phyloP scores from a whole-genome alignment of 2,113 vertebrate genomes.

The Ictalurus furcatus region DNA sequence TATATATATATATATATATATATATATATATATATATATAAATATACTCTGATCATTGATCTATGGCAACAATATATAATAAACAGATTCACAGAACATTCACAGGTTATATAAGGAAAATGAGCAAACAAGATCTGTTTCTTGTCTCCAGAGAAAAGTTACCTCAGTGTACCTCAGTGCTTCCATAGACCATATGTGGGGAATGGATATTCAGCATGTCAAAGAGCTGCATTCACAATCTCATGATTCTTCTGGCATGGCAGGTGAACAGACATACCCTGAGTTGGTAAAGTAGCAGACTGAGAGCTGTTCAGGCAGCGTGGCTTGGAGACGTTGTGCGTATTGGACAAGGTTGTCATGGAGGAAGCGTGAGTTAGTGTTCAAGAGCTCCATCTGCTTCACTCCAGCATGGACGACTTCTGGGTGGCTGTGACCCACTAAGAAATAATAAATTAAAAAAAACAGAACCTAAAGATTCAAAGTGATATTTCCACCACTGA shows the following conservation, averaged over 20 bases:
- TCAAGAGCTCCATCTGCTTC: conserved; percentile 92
- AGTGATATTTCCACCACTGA: neutral
- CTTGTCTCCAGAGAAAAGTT: conserved; percentile 10
- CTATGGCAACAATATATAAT: neutral
- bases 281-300: conserved; percentile 98
- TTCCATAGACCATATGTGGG: neutral
- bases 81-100: neutral
- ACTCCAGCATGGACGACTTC: conserved; percentile 84
- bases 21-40: neutral
- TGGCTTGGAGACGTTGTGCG: conserved; percentile 84
- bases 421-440: conserved; percentile 94
- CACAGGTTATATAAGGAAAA: neutral
- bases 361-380: conserved; percentile 94
- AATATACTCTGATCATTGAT: neutral
- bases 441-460: neutral
- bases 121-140: conserved; percentile 15
- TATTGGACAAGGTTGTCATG: conserved; percentile 93
- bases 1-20: neutral
- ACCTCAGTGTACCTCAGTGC: no score
- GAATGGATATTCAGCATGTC: conserved; percentile 28
- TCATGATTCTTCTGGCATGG: neutral
- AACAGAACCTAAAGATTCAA: neutral
- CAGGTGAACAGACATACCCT: conserved; percentile 76
- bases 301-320: conserved; percentile 83
- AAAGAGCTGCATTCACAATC: neutral